Evolutionary conservation across 2,797 vertebrate species (phyloP).

Genomic region (Galagoides demidoff): DNA sequence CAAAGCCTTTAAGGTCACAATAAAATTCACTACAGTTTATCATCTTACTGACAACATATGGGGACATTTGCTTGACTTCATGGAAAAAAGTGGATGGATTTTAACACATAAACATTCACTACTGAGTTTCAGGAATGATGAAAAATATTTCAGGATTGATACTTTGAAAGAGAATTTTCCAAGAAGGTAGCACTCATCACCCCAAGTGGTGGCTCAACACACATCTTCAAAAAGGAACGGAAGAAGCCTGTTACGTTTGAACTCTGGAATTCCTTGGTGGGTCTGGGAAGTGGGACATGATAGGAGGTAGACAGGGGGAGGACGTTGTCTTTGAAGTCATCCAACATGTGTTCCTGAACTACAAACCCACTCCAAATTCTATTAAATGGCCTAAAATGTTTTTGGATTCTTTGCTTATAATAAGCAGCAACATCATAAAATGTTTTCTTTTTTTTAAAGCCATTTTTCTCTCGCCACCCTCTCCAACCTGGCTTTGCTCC

Average conservation of each 20-base stretch:
- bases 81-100: neutral
- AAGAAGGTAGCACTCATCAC: neutral
- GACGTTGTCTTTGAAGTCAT: neutral
- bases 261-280: neutral
- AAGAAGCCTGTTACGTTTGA: neutral
- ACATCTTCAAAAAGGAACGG: neutral
- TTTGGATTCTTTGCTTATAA: neutral
- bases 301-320: rapidly evolving
- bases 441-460: neutral
- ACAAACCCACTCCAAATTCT: neutral
- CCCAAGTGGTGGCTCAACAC: neutral
- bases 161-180: neutral
- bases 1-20: neutral
- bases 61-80: neutral
- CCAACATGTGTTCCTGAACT: neutral
- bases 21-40: neutral
- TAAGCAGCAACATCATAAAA: neutral
- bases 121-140: neutral
- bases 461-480: neutral
- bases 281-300: rapidly evolving
- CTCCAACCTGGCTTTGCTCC: neutral
- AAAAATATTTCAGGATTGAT: neutral
- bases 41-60: neutral
- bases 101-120: neutral
- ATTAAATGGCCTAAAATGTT: neutral